Conservation (phyloP, 1,140 invertebrate genomes). For the Caerostris darwini region DNA sequence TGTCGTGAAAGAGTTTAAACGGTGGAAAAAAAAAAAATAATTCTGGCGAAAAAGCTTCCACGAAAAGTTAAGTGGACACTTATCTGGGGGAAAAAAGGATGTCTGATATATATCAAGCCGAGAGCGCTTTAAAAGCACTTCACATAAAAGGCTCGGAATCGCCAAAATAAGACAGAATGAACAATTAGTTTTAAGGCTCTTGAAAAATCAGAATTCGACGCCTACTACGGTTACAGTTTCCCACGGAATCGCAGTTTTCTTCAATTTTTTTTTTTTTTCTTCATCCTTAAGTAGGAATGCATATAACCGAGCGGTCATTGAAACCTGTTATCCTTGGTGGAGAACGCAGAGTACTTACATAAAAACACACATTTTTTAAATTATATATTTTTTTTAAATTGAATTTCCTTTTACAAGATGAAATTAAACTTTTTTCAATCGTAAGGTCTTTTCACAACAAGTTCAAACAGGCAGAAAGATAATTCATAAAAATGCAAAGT, state of each 20-base stretch:
- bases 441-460: too few species aligned
- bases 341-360: background rate
- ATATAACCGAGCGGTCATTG: background rate
- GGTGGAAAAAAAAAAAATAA: background rate
- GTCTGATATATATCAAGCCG: background rate
- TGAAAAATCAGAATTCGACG: background rate
- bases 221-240: background rate
- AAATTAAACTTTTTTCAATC: too few species aligned
- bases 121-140: constrained; percentile 34
- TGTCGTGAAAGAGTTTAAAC: background rate
- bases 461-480: too few species aligned
- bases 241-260: background rate
- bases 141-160: constrained; percentile 33
- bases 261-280: too few species aligned
- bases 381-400: too few species aligned
- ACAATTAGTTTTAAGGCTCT: constrained; percentile 23
- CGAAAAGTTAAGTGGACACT: constrained; percentile 37
- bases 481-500: too few species aligned
- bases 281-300: background rate
- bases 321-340: background rate
- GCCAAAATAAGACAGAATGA: constrained; percentile 8
- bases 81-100: background rate
- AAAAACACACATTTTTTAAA: too few species aligned
- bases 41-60: background rate
- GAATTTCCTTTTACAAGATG: too few species aligned